Conservation (phyloP, 2,888 invertebrate species). For the Drosophila melanosoma region DNA sequence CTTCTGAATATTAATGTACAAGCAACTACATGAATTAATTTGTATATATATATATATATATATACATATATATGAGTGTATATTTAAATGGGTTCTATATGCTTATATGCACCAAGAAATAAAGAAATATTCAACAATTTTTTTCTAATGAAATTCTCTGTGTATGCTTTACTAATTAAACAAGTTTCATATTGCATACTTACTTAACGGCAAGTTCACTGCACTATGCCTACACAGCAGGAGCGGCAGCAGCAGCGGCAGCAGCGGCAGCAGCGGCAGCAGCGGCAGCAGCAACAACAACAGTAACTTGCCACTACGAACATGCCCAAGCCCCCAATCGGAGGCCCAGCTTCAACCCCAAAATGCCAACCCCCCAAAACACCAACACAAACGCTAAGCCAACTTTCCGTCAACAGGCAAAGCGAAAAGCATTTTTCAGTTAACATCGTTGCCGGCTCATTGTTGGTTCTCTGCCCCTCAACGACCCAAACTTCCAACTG, state of each 20-base stretch:
- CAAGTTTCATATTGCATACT: slow-evolving; percentile 62
- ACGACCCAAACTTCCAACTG: neutral
- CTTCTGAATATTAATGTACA: slow-evolving; percentile 13
- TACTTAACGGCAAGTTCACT: slow-evolving; percentile 63
- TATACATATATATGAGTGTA: neutral
- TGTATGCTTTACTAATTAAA: slow-evolving; percentile 61
- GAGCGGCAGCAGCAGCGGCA: neutral
- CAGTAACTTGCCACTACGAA: slow-evolving; percentile 30
- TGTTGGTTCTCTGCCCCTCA: slow-evolving; percentile 46
- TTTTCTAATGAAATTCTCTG: slow-evolving; percentile 40
- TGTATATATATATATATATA: slow-evolving; percentile 8
- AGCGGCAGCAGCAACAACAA: slow-evolving; percentile 11
- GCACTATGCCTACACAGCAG: slow-evolving; percentile 51
- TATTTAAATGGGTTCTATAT: slow-evolving; percentile 23
- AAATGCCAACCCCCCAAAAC: slow-evolving; percentile 33
- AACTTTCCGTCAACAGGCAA: slow-evolving; percentile 49
- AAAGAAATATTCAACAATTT: slow-evolving; percentile 28
- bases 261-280: neutral
- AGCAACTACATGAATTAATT: slow-evolving; percentile 24
- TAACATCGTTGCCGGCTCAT: slow-evolving; percentile 73
- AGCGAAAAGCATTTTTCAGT: slow-evolving; percentile 73
- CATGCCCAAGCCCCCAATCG: slow-evolving; percentile 1
- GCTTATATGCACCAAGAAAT: slow-evolving; percentile 38
- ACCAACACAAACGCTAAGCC: slow-evolving; percentile 52
- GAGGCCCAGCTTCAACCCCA: neutral